These are phyloP conservation scores for Coracias cyanogaster DNA, from an alignment of 2,797 vertebrate species.

Conservation along the genomic window DNA sequence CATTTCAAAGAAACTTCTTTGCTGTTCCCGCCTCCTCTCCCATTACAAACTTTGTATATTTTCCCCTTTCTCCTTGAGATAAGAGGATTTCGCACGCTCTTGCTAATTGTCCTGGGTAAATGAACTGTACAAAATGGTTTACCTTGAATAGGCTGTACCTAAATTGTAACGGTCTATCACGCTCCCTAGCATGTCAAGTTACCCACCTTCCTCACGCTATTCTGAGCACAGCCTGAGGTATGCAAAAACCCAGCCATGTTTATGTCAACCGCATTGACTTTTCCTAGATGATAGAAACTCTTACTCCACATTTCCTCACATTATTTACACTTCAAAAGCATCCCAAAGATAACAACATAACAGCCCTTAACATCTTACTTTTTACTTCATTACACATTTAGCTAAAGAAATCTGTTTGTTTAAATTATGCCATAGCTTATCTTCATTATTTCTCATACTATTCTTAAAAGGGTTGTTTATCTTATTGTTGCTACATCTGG, in stretches of 20 bases:
- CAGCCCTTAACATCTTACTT: background rate
- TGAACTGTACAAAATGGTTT: background rate
- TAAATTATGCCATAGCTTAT: background rate
- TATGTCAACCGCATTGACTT: background rate
- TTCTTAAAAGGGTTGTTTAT: background rate
- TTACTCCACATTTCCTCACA: background rate
- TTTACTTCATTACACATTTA: background rate
- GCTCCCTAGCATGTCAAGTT: background rate
- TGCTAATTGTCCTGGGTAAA: background rate
- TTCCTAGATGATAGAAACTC: background rate
- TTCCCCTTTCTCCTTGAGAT: background rate
- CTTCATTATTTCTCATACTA: background rate
- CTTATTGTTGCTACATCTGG: background rate
- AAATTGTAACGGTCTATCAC: background rate
- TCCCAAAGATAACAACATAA: background rate
- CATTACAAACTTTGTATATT: background rate
- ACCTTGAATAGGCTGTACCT: background rate
- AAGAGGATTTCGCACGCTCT: background rate
- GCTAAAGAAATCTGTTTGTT: background rate
- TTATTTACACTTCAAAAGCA: background rate
- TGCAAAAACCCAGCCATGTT: background rate
- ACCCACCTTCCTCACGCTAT: background rate
- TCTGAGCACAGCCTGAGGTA: background rate
- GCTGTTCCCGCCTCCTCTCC: too few species aligned
- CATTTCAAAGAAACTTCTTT: background rate